Evolutionary conservation across 2,797 vertebrate species (phyloP).

Genomic region (Neostethus bicornis): DNA sequence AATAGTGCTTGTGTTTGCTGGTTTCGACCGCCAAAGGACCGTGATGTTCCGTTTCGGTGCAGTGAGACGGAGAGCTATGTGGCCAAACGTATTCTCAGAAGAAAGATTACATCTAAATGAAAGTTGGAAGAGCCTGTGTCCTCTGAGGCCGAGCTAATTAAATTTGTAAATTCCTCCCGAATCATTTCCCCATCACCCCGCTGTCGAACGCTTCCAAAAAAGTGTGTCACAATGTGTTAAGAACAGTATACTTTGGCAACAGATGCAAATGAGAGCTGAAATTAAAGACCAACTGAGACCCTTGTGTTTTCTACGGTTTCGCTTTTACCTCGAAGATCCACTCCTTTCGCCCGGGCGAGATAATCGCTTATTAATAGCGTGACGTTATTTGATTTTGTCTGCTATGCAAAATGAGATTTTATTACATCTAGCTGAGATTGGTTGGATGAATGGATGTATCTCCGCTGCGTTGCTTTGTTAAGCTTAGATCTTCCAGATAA

Average conservation of each 20-base stretch:
- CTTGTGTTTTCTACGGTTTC: slow-evolving; percentile 26
- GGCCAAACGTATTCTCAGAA: slow-evolving; percentile 58
- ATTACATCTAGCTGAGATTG: slow-evolving; percentile 40
- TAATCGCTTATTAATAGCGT: slow-evolving; percentile 60
- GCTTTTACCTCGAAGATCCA: slow-evolving; percentile 34
- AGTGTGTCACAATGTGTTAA: slow-evolving; percentile 62
- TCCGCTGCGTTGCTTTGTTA: slow-evolving; percentile 41
- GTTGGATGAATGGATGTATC: slow-evolving; percentile 40
- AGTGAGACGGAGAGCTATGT: slow-evolving; percentile 11
- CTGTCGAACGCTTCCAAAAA: slow-evolving; percentile 55
- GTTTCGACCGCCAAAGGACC: neutral
- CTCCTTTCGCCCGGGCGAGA: slow-evolving; percentile 22
- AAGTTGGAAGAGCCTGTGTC: slow-evolving; percentile 65
- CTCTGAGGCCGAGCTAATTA: slow-evolving; percentile 71
- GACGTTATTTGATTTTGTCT: slow-evolving; percentile 55
- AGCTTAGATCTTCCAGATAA: slow-evolving; percentile 51
- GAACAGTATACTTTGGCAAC: slow-evolving; percentile 55
- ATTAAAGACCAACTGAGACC: slow-evolving; percentile 33
- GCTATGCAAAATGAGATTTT: slow-evolving; percentile 40
- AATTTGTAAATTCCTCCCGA: slow-evolving; percentile 73
- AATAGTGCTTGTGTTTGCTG: neutral
- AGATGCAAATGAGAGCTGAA: slow-evolving; percentile 35
- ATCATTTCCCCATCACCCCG: slow-evolving; percentile 54
- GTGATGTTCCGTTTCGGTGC: neutral
- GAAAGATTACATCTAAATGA: slow-evolving; percentile 74